Percentiles rank a stretch among this genome's conserved stretches.
phyloP scores from a whole-genome alignment of 1,140 invertebrate genomes.

The Drosophila prosaltans region DNA sequence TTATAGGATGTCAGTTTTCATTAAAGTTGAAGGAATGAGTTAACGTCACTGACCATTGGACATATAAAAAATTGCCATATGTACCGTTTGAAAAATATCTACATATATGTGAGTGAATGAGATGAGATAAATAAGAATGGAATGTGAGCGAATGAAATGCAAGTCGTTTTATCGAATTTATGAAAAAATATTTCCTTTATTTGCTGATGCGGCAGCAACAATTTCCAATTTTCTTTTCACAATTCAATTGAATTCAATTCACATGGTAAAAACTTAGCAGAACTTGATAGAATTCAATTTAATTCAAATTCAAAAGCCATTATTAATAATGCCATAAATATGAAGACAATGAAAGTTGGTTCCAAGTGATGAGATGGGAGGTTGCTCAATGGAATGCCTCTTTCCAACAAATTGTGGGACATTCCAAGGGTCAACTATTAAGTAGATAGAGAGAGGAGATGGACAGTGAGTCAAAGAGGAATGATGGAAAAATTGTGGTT shows the following conservation, averaged over 20 bases:
- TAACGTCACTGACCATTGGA: constrained; percentile 38
- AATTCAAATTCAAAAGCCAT: neutral
- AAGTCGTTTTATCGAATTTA: neutral
- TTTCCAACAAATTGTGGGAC: constrained; percentile 13
- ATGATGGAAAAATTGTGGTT: constrained; percentile 24
- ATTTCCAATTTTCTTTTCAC: neutral
- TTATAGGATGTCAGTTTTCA: constrained; percentile 39
- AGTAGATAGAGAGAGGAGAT: neutral
- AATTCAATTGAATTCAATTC: constrained; percentile 1
- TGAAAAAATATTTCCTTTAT: neutral
- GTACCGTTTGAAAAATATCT: neutral
- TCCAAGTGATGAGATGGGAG: neutral
- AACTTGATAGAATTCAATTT: constrained; percentile 1
- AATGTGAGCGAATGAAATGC: constrained; percentile 3
- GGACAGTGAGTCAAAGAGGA: neutral
- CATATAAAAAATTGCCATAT: constrained; percentile 27
- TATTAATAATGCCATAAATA: constrained; percentile 28
- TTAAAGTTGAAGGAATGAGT: constrained; percentile 30
- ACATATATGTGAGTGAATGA: neutral
- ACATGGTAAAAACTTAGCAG: neutral
- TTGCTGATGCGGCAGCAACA: constrained; percentile 17
- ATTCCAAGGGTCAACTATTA: constrained; percentile 21
- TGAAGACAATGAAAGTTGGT: constrained; percentile 36
- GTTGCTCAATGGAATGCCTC: constrained; percentile 12
- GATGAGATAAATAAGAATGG: constrained; percentile 8